A percentile compares a stretch with the other conserved stretches of the same genome.
These are phyloP conservation scores for Saguinus imperator DNA, from an alignment of 2,113 vertebrate species.

Conservation along the genomic window DNA sequence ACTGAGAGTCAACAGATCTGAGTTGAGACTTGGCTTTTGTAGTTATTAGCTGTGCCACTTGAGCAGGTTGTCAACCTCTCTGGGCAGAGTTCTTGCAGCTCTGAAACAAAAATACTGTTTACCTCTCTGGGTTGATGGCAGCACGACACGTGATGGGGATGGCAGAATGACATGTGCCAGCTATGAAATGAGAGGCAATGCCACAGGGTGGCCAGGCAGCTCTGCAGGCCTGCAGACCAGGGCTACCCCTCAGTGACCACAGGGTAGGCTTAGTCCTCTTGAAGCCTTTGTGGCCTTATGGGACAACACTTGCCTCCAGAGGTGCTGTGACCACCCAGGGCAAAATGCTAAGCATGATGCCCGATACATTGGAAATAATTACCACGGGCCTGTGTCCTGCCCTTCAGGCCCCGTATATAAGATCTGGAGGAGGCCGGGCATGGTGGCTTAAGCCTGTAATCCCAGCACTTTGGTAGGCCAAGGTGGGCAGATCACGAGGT, in stretches of 20 bases:
- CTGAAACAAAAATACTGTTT: neutral
- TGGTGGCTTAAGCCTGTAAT: no score
- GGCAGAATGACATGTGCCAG: neutral
- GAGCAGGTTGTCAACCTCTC: neutral
- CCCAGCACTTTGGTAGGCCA: no score
- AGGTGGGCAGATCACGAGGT: no score
- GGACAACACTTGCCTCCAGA: neutral
- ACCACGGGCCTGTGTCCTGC: neutral
- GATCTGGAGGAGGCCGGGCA: neutral
- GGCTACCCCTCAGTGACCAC: neutral
- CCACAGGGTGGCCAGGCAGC: neutral
- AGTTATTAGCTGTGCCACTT: neutral
- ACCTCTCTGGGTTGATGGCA: neutral
- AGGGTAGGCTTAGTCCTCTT: rapidly evolving
- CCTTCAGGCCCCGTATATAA: no score
- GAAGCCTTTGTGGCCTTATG: neutral
- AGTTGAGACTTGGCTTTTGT: neutral
- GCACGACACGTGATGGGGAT: rapidly evolving
- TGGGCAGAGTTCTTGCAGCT: neutral
- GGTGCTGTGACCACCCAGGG: neutral
- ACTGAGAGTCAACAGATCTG: neutral
- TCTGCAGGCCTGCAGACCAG: rapidly evolving
- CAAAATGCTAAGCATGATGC: rapidly evolving
- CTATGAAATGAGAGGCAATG: neutral
- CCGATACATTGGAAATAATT: neutral